phyloP scores from a whole-genome alignment of 2,113 vertebrate species.

The Cavia porcellus region DNA sequence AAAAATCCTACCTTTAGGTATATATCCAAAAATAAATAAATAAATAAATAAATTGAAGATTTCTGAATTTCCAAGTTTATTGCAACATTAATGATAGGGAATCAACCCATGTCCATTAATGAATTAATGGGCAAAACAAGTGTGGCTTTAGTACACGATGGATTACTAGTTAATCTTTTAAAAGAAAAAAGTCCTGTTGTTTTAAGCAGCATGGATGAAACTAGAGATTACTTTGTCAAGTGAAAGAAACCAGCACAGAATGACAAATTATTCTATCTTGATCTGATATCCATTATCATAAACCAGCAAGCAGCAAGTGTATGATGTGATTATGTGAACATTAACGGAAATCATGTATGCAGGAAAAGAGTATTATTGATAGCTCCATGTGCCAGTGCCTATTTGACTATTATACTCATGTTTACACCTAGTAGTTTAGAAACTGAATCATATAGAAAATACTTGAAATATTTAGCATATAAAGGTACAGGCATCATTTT shows the following conservation, averaged over 20 bases:
- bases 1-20: neutral
- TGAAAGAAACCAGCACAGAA: neutral
- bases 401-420: slow-evolving; percentile 9
- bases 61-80: neutral
- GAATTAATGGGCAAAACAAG: neutral
- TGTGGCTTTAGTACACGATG: neutral
- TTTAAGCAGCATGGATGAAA: neutral
- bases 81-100: neutral
- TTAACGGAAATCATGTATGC: neutral
- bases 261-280: neutral
- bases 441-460: neutral
- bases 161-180: neutral
- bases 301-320: neutral
- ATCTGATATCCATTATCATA: neutral
- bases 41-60: neutral
- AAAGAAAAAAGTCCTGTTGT: neutral
- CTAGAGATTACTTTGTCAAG: neutral
- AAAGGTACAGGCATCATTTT: neutral
- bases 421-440: neutral
- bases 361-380: neutral
- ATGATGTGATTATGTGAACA: neutral
- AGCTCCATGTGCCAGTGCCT: neutral
- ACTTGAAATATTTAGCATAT: neutral
- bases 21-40: neutral
- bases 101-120: neutral